Evolutionary conservation across 2,888 invertebrate species (phyloP).

Genomic region (Pyrocoelia pectoralis): DNA sequence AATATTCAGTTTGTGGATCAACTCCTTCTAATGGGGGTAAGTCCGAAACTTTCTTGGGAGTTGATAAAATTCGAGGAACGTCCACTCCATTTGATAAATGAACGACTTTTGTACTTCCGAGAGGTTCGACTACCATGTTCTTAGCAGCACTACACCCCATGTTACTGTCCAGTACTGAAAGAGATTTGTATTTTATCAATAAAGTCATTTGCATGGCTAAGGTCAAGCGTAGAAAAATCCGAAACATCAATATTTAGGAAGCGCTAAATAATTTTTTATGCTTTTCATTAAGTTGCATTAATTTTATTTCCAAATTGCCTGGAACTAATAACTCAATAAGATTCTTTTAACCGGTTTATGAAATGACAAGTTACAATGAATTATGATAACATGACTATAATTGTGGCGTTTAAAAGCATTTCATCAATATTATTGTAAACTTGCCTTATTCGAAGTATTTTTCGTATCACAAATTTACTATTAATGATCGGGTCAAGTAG

Average conservation of each 20-base stretch:
- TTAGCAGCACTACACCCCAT: conserved; percentile 58
- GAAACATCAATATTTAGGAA: conserved; percentile 19
- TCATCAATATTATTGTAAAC: too few relatives aligned
- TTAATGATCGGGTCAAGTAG: too few relatives aligned
- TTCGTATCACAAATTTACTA: too few relatives aligned
- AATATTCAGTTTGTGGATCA: conserved; percentile 52
- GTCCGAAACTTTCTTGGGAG: conserved; percentile 44
- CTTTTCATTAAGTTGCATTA: neutral
- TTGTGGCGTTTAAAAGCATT: too few relatives aligned
- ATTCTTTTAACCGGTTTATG: too few relatives aligned
- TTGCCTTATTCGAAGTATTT: too few relatives aligned
- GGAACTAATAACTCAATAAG: neutral
- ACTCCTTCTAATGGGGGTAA: conserved; percentile 52
- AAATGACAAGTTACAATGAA: too few relatives aligned
- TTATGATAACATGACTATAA: too few relatives aligned
- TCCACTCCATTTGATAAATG: conserved; percentile 40
- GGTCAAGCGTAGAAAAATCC: conserved; percentile 14
- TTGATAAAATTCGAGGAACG: conserved; percentile 43
- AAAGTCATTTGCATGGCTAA: conserved; percentile 24
- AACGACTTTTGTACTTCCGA: conserved; percentile 46
- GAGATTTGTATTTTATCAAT: conserved; percentile 8
- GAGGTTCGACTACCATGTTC: conserved; percentile 53
- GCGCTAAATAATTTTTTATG: neutral
- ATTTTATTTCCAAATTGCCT: neutral
- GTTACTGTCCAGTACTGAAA: conserved; percentile 7